phyloP scores from a whole-genome alignment of 53 echinoderm and acorn worm genomes.

The Patiria pectinifera region DNA sequence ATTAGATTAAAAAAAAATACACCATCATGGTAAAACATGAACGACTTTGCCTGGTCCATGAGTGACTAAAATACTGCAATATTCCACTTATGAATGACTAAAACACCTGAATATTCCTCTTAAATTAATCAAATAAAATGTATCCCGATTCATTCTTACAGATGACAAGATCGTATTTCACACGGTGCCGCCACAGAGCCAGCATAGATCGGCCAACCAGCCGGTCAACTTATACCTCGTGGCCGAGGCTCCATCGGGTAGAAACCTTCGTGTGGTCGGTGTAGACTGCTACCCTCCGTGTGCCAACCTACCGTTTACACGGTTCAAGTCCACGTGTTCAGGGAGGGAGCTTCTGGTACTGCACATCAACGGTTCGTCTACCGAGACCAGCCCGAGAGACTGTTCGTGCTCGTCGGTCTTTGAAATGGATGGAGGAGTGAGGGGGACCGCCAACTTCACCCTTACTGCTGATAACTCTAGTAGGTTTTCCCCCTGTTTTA shows the following conservation, averaged over 20 bases:
- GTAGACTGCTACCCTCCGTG: not conserved
- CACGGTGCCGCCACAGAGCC: not conserved
- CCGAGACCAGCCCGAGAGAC: not conserved
- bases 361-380: slow-evolving; percentile 5
- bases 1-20: too few relatives aligned
- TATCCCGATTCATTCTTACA: not conserved
- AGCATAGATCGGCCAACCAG: not conserved
- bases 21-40: too few relatives aligned
- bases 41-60: too few relatives aligned
- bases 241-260: not conserved
- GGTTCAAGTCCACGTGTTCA: not conserved
- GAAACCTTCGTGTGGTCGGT: not conserved
- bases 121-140: not conserved
- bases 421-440: not conserved
- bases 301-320: not conserved
- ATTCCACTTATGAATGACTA: too few relatives aligned
- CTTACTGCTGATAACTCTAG: not conserved
- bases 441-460: not conserved
- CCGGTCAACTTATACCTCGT: slow-evolving; percentile 12
- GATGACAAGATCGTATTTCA: not conserved
- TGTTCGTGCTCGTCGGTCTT: not conserved
- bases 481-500: not conserved
- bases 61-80: too few relatives aligned
- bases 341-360: not conserved
- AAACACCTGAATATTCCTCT: too few relatives aligned